phyloP scores from a whole-genome alignment of 2,797 vertebrate species.

The Poliocrania exsul region DNA sequence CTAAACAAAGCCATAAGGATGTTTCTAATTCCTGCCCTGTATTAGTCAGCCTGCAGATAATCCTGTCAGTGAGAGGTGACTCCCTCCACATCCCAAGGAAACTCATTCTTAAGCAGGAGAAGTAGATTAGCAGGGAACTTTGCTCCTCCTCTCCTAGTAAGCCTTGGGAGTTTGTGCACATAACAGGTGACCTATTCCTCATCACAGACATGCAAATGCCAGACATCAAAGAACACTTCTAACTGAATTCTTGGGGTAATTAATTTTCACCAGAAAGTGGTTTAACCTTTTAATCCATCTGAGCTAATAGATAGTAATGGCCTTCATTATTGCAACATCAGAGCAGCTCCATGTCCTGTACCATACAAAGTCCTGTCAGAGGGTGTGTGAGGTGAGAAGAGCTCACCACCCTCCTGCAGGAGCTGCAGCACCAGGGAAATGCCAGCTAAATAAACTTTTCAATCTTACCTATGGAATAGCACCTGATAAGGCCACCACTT shows the following conservation, averaged over 20 bases:
- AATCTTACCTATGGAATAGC: not conserved
- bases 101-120: not conserved
- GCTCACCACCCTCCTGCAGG: not conserved
- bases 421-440: not conserved
- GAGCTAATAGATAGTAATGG: slow-evolving; percentile 54
- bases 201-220: slow-evolving; percentile 54
- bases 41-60: not conserved
- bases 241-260: slow-evolving; percentile 36
- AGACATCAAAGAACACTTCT: slow-evolving; percentile 41
- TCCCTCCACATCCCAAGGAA: not conserved
- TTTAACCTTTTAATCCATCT: slow-evolving; percentile 64
- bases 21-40: not conserved
- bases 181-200: slow-evolving; percentile 38
- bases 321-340: slow-evolving; percentile 38
- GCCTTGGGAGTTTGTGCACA: slow-evolving; percentile 21
- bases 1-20: not conserved
- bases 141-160: slow-evolving; percentile 7
- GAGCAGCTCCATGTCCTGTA: not conserved
- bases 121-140: slow-evolving; percentile 29
- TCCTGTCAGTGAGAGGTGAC: not conserved
- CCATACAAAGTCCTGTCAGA: not conserved
- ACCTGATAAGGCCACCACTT: not conserved
- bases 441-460: slow-evolving; percentile 19
- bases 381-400: not conserved
- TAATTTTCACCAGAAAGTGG: slow-evolving; percentile 56